Evolutionary conservation across 1,140 invertebrate genomes (phyloP), one percentile per base, ranked within the genome.

Genomic region (Daktulosphaira vitifoliae): DNA sequence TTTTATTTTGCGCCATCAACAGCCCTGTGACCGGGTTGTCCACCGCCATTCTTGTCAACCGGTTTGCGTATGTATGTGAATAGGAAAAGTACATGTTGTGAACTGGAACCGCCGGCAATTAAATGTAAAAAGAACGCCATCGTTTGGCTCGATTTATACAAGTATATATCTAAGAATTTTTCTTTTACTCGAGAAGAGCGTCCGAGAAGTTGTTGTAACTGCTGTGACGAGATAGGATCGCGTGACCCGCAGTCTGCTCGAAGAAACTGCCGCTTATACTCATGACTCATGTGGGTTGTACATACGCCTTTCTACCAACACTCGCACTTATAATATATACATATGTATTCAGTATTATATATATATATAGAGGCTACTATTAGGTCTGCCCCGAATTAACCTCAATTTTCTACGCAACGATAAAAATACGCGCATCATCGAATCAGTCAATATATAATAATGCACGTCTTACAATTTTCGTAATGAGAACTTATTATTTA

Each of bases 381-480:
- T 23, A 62, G 56, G 56, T 62, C 56, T 62, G 18, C 9, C 42
- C 42, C 56, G 42, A 62, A 62, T 62, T 62, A 62, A 62, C 56
- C 56, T 62, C 42, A 62, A 62, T 62, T 62, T 42, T 33, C 26
- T 38, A 33, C 29, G 29, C n/a, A n/a, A 33, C 29, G 29, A 33
- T 33, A 33, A 33, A 6, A 33, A 33, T 6, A 33, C 29, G 11
- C 29, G 29, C 11, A 33, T 33, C 29, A 33, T 33, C 29, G 29
- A 11, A 33, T 33, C 29, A 11, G 29, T 33, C 11, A n/a, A n/a
- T n/a, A n/a, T n/a, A n/a, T n/a, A 6, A 33, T 33, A 33, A 33
- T 33, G 29, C 29, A 11, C 29, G 29, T 33, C 29, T 5, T 33
- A 33, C 29, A 33, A 33, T 33, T 11, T 33, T 33, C 29, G 5